Percentiles rank a stretch among this genome's conserved stretches.
These are phyloP conservation scores for Eupelmus urozonus DNA, from an alignment of 2,888 invertebrate species.

Conservation along the genomic window DNA sequence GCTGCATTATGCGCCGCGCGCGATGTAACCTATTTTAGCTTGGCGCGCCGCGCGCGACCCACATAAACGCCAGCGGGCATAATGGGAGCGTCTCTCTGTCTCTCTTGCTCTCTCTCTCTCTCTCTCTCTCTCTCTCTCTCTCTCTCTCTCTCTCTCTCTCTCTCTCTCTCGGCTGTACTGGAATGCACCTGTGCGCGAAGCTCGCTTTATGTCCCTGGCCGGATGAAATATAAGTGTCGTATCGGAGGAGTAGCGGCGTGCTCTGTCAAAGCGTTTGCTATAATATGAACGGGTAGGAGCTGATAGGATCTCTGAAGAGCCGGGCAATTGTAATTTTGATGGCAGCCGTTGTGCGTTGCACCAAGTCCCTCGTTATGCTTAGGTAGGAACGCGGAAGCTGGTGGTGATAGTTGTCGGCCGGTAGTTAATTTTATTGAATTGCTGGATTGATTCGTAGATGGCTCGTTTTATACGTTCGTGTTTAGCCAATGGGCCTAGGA, in stretches of 20 bases:
- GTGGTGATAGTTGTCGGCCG: no score
- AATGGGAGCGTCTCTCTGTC: conserved; percentile 34
- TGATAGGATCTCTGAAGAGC: not conserved
- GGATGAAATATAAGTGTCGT: no score
- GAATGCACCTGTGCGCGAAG: not conserved
- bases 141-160: not conserved
- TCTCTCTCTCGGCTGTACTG: not conserved
- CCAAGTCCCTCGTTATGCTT: not conserved
- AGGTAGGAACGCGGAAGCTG: no score
- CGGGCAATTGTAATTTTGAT: no score
- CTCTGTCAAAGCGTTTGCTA: not conserved
- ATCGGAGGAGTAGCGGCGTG: not conserved
- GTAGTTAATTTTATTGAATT: no score
- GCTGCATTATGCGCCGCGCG: conserved; percentile 46
- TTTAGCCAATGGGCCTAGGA: no score
- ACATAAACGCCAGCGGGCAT: conserved; percentile 45
- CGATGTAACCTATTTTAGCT: conserved; percentile 55
- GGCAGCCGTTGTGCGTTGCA: no score
- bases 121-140: not conserved
- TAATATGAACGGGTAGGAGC: no score
- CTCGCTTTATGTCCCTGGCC: not conserved
- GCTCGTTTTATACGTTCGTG: no score
- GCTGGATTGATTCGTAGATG: no score
- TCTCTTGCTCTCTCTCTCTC: no score
- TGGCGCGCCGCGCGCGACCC: conserved; percentile 43